Conservation (phyloP, 2,797 vertebrate species). For the Bradypus variegatus region DNA sequence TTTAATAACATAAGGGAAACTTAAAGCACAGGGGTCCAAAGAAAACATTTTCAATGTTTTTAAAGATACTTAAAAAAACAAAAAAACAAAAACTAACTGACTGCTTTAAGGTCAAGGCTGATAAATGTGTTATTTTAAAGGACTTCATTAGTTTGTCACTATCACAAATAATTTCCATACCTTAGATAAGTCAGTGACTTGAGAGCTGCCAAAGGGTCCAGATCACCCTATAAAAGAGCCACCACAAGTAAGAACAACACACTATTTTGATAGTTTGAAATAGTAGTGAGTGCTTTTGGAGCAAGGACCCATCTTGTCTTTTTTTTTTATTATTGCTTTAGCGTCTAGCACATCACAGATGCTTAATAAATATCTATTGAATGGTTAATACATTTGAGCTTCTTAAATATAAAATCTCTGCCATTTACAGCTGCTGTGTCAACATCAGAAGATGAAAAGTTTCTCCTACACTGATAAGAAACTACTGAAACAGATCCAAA, state of each 20-base stretch:
- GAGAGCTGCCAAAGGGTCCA: constrained; percentile 89
- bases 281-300: neutral
- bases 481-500: neutral
- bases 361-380: neutral
- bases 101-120: neutral
- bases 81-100: too few species aligned
- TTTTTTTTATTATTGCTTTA: neutral
- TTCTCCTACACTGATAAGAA: neutral
- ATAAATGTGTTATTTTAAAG: neutral
- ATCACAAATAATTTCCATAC: constrained; percentile 69
- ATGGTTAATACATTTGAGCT: neutral
- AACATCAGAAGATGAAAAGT: neutral
- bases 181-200: constrained; percentile 90
- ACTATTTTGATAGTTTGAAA: neutral
- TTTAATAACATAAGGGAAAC: neutral
- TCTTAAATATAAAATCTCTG: neutral
- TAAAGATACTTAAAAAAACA: neutral
- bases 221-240: constrained; percentile 80
- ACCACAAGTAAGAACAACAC: neutral
- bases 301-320: neutral
- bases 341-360: neutral
- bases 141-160: neutral
- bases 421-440: neutral
- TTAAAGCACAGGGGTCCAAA: neutral
- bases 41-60: neutral